phyloP scores from a whole-genome alignment of 2,888 invertebrate genomes.

The Mystacides longicornis region DNA sequence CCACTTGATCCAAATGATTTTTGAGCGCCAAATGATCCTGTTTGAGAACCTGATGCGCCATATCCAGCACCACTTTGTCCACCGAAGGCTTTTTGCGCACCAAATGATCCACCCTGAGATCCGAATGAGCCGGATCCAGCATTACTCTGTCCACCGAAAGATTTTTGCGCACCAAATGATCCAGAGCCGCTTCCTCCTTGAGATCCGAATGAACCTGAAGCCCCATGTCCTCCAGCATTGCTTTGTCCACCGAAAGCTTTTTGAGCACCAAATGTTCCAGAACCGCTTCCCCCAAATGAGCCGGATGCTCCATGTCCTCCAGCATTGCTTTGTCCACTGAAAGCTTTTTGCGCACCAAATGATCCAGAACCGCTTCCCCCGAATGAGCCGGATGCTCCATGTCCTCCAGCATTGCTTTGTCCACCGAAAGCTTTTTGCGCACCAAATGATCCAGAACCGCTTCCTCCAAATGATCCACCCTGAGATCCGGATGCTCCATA shows the following conservation, averaged over 20 bases:
- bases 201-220: neutral
- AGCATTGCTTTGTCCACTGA: neutral
- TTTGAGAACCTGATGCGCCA: neutral
- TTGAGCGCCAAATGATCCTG: neutral
- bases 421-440: neutral
- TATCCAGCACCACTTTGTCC: neutral
- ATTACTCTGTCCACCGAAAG: neutral
- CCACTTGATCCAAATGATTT: neutral
- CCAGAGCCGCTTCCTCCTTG: neutral
- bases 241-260: neutral
- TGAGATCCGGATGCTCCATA: neutral
- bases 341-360: neutral
- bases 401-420: neutral
- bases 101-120: neutral
- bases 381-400: neutral
- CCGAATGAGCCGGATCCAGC: neutral
- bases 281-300: neutral
- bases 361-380: neutral
- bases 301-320: neutral
- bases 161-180: neutral
- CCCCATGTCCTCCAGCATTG: neutral
- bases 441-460: neutral
- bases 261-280: neutral
- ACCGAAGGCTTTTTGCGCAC: neutral
- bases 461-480: slow-evolving; percentile 5